Evolutionary conservation across 1,140 invertebrate species (phyloP).

Genomic region (Cyclina sinensis): DNA sequence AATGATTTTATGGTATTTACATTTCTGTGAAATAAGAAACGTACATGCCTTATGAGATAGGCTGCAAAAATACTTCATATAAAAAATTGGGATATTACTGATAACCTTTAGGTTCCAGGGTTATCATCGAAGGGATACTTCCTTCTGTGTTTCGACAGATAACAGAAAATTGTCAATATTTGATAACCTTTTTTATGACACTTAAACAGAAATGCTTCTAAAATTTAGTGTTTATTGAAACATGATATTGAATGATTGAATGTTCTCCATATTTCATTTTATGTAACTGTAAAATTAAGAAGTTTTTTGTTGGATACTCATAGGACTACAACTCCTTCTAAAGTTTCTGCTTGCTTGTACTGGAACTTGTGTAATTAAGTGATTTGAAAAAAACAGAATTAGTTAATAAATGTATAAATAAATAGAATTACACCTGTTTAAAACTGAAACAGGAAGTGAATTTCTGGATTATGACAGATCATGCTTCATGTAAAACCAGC

Average conservation of each 20-base stretch:
- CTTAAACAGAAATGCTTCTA: background rate
- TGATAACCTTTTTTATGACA: constrained; percentile 17
- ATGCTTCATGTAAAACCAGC: constrained; percentile 15
- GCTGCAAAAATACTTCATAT: background rate
- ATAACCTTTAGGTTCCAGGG: background rate
- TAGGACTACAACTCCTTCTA: no score
- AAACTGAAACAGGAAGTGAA: no score
- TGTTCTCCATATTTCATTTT: background rate
- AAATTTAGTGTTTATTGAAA: background rate
- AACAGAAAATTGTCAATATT: constrained; percentile 24
- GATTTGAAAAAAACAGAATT: no score
- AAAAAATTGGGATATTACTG: background rate
- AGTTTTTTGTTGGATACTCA: no score
- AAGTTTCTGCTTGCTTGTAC: no score
- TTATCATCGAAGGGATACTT: constrained; percentile 38
- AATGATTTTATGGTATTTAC: no score
- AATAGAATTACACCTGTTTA: no score
- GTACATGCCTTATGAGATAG: background rate
- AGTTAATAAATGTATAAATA: no score
- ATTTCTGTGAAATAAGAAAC: background rate
- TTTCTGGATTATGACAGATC: background rate
- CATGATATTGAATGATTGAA: background rate
- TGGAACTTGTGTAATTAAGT: no score
- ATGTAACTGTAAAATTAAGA: no score
- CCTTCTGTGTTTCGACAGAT: constrained; percentile 29